Percentiles rank a stretch among this genome's conserved stretches.
These are phyloP conservation scores for Salmo trutta DNA, from an alignment of 2,797 vertebrate species.

Conservation along the genomic window DNA sequence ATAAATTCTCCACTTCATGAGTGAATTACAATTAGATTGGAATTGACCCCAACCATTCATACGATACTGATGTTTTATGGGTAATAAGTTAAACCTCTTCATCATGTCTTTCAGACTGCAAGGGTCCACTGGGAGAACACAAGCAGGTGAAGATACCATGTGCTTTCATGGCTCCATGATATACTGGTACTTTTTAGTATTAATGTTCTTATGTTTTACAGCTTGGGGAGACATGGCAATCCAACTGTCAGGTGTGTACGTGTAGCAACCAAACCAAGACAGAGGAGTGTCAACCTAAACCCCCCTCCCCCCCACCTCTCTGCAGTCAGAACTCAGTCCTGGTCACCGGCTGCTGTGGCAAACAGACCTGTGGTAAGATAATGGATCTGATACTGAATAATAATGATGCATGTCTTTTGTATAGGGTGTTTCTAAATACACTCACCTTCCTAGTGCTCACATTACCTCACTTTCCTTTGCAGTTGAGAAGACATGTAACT, in stretches of 20 bases:
- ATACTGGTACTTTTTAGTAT: too few relatives aligned
- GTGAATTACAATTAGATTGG: background rate
- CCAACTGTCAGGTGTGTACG: slow-evolving; percentile 62
- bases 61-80: background rate
- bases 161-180: background rate
- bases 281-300: slow-evolving; percentile 55
- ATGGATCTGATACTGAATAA: background rate
- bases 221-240: slow-evolving; percentile 70
- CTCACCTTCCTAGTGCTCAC: background rate
- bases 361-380: slow-evolving; percentile 59
- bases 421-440: background rate
- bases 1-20: too few relatives aligned
- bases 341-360: slow-evolving; percentile 53
- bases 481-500: slow-evolving; percentile 70
- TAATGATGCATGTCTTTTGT: background rate
- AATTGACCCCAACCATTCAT: background rate
- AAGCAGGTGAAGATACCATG: slow-evolving; percentile 40
- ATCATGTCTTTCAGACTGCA: slow-evolving; percentile 60
- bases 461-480: slow-evolving; percentile 30
- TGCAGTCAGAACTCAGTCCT: slow-evolving; percentile 45
- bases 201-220: slow-evolving; percentile 39
- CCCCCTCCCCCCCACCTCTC: fast-evolving
- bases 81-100: background rate
- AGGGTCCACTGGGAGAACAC: slow-evolving; percentile 63
- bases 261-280: slow-evolving; percentile 64